Conservation (phyloP, 2,797 vertebrate genomes). For the Aselliscus stoliczkanus region DNA sequence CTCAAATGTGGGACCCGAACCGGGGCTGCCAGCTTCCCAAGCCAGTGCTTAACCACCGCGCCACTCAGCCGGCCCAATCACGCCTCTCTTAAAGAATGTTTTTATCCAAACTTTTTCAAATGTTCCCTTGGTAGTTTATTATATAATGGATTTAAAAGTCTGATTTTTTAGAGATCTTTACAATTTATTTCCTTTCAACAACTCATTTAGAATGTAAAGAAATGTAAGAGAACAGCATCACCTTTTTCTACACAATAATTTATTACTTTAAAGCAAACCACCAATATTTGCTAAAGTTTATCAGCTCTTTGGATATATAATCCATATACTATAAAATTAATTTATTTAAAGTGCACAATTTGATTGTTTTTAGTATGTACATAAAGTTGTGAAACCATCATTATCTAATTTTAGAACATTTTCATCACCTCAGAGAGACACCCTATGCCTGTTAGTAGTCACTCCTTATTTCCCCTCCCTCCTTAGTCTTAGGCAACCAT, state of each 20-base stretch:
- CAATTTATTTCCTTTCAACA: not conserved
- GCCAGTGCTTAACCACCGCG: no score
- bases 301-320: not conserved
- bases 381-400: not conserved
- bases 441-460: not conserved
- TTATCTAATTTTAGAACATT: not conserved
- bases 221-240: not conserved
- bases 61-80: no score
- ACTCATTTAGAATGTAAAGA: not conserved
- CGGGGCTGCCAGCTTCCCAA: no score
- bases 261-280: conserved; percentile 23
- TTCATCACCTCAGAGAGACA: not conserved
- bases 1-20: no score
- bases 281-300: not conserved
- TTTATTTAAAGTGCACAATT: not conserved
- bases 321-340: not conserved
- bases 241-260: not conserved
- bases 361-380: not conserved
- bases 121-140: not conserved
- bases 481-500: not conserved
- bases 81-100: not conserved
- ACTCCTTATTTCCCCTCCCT: not conserved
- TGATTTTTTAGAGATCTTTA: not conserved
- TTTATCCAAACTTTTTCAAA: not conserved
- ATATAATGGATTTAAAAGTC: not conserved